Evolutionary conservation across 2,113 vertebrate genomes (phyloP).

Genomic region (Tretioscincus oriximinensis): DNA sequence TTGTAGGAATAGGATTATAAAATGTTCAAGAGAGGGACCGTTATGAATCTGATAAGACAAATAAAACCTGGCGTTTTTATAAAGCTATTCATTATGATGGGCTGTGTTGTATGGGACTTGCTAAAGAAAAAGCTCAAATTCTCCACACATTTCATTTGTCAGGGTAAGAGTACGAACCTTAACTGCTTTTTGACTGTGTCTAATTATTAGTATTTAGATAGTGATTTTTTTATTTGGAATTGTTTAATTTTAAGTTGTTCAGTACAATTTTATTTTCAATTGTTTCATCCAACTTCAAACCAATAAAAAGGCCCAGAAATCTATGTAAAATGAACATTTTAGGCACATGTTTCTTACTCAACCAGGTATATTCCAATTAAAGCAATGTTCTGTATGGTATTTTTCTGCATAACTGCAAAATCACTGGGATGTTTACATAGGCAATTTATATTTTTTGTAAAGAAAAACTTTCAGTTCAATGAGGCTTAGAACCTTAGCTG

Average conservation of each 20-base stretch:
- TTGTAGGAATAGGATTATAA: conserved; percentile 46
- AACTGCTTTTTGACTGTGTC: conserved; percentile 56
- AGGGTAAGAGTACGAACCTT: background rate
- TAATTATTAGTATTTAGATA: conserved; percentile 35
- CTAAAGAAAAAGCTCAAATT: background rate
- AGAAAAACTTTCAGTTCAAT: background rate
- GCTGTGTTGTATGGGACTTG: background rate
- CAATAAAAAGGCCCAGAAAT: conserved; percentile 46
- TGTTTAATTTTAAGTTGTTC: too few species aligned
- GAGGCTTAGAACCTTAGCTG: background rate
- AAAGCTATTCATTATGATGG: conserved; percentile 52
- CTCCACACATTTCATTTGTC: background rate
- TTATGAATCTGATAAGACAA: conserved; percentile 59
- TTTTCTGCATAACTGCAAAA: background rate
- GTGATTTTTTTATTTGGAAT: conserved; percentile 43
- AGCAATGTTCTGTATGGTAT: conserved; percentile 6
- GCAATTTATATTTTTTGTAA: background rate
- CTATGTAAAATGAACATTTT: conserved; percentile 31
- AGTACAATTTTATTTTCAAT: conserved; percentile 52
- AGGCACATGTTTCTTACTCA: conserved; percentile 27
- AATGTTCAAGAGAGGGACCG: conserved; percentile 52
- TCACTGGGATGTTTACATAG: background rate
- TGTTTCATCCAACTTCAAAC: conserved; percentile 53
- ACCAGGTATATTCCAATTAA: conserved; percentile 45
- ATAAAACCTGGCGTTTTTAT: conserved; percentile 65